Base-by-base conservation (phyloP, 2,888 invertebrate genomes). In the Sminthurinus aureus region DNA sequence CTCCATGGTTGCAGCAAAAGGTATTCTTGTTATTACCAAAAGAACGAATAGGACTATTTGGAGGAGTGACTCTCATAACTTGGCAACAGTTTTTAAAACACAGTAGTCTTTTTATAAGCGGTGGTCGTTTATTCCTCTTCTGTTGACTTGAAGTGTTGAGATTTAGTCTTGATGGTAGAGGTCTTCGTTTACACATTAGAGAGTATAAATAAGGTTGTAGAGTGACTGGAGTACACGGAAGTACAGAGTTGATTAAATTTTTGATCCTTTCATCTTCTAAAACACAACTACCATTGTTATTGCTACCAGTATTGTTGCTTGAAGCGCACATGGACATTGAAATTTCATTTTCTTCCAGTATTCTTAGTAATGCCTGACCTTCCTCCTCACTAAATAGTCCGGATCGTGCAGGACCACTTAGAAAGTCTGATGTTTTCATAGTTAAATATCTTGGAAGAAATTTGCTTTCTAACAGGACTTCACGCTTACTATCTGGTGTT, bases 361-460 rank as follows among this genome's bases (percentile, higher is more conserved):
- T 81, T 75, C 22, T 58, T n/a, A 64, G 15, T n/a, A 81, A 74
- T 58, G 74, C 81, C 4, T 12, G 11, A 24, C 74, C n/a, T 38
- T 81, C 81, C 4, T 84, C 81, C 8, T 69, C 50, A 20, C 71
- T 71, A 26, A 85, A 83, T 50, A 85, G 18, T 11, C 85, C 83
- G 3, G 88, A 87, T 38, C 81, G 79, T 0, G 81, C 86, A 74
- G 87, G 88, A 24, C 88, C 88, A 26, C 83, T 77, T 58, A 85
- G 85, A 50, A 86, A 86, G 18, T 85, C 81, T 15, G 67, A 13
- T 8, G 75, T 80, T 13, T 51, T 91, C 92, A 95, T 93, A 77
- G 94, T 90, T 85, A 94, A 91, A 89, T 94, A 95, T 12, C 94
- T 92, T 20, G 93, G 93, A 86, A 93, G 92, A 89, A 93, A 94